Evolutionary conservation across 2,888 invertebrate species (phyloP), one percentile per base, ranked within the genome.

Genomic region (Xylocampa areola): DNA sequence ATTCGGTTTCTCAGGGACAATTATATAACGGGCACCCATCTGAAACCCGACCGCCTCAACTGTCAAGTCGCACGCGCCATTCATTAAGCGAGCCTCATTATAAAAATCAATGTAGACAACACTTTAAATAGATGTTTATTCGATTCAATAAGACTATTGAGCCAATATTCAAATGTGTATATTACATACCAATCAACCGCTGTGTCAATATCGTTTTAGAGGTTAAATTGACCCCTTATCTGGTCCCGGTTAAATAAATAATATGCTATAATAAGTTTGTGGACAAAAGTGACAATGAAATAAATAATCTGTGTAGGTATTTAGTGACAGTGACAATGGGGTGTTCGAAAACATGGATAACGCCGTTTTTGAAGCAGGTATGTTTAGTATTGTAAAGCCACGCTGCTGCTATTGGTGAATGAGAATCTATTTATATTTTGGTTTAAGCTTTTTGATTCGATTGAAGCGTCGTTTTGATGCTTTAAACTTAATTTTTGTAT

Each of bases 291-390:
- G 37, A 43, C 30, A 21, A 65, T 59, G 44, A 19, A 16, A 1
- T 33, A 32, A 14, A 19, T 14, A 2, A 8, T 7, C n/a, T 25
- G 7, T 35, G 50, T 33, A 19, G n/a, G n/a, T n/a, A n/a, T n/a
- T n/a, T n/a, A n/a, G n/a, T n/a, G n/a, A n/a, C n/a, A n/a, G n/a
- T n/a, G n/a, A 66, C 23, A 11, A 64, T 66, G 64, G 52, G 35
- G 13, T 14, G 23, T 16, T 16, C 41, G 1, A 43, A 58, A 16
- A 21, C 35, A 68, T 70, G 59, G 50, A 57, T 62, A 1, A 60
- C 70, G 2, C 70, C 70, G 1, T 70, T 70, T 41, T 45, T 68
- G 35, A 71, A 59, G 51, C 70, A 70, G 68, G 70, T 71, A 39
- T n/a, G 47, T 55, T 40, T 11, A 11, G 21, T 55, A 21, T 29